These are phyloP conservation scores for Muscicapa striata DNA, from an alignment of 2,797 vertebrate genomes.

Conservation along the genomic window DNA sequence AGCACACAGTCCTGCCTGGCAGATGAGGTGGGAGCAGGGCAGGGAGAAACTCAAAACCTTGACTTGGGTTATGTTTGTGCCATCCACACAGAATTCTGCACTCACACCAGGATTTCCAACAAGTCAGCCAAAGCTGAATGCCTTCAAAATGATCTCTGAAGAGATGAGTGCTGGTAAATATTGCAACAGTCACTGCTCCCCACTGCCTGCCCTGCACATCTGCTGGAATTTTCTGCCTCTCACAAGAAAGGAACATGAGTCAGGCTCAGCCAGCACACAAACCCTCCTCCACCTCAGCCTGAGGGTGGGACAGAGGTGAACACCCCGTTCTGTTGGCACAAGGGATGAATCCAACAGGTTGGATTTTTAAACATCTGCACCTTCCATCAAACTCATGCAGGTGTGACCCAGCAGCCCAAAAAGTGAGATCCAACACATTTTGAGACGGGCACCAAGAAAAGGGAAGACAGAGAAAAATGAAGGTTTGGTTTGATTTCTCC, in stretches of 20 bases:
- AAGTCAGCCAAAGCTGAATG: background rate
- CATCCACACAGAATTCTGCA: background rate
- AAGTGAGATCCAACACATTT: background rate
- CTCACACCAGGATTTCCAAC: background rate
- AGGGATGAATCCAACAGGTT: background rate
- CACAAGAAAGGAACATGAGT: fast-evolving
- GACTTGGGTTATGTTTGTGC: fast-evolving
- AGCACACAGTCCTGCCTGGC: fast-evolving
- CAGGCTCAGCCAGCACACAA: background rate
- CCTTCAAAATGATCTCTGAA: background rate
- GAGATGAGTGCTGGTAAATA: background rate
- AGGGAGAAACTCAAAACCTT: background rate
- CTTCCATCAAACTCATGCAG: background rate
- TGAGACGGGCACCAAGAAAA: background rate
- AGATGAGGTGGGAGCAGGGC: background rate
- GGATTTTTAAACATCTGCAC: background rate
- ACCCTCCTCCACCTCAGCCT: background rate
- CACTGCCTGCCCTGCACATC: background rate
- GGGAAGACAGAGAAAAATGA: background rate
- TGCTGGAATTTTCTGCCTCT: background rate
- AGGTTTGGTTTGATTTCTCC: background rate
- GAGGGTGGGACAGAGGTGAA: background rate
- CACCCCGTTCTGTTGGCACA: background rate
- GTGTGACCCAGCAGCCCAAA: background rate
- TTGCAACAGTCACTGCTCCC: background rate